Evolutionary conservation across 2,113 vertebrate genomes (phyloP).

Genomic region (Sander lucioperca): DNA sequence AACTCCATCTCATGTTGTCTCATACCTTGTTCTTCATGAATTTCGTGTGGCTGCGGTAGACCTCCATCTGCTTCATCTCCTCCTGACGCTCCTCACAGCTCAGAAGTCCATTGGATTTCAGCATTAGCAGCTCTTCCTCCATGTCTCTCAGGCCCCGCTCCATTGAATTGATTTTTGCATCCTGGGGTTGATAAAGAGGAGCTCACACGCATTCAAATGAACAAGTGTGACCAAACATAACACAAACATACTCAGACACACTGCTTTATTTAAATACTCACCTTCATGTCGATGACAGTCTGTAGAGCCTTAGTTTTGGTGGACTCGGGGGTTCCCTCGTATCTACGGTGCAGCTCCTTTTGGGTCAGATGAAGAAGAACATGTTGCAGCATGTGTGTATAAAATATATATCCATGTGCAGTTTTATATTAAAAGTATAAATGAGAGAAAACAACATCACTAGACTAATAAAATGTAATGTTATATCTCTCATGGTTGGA

Average conservation of each 20-base stretch:
- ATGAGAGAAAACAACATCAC: background rate
- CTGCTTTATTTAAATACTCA: slow-evolving; percentile 58
- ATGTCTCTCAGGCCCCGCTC: slow-evolving; percentile 94
- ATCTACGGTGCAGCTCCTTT: slow-evolving; percentile 95
- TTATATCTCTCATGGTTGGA: background rate
- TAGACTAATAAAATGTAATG: background rate
- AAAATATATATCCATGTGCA: background rate
- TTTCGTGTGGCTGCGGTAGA: slow-evolving; percentile 98
- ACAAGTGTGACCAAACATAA: background rate
- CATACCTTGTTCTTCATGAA: slow-evolving; percentile 99
- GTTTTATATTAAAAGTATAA: slow-evolving; percentile 9
- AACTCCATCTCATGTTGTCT: background rate
- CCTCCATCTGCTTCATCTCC: slow-evolving; percentile 99
- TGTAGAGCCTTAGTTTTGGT: slow-evolving; percentile 99
- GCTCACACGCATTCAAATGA: background rate
- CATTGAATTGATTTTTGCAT: slow-evolving; percentile 97
- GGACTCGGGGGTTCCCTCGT: slow-evolving; percentile 95
- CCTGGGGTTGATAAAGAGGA: slow-evolving; percentile 80
- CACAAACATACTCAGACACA: background rate
- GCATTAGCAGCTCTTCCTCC: slow-evolving; percentile 97
- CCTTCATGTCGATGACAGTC: slow-evolving; percentile 99
- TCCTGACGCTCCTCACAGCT: slow-evolving; percentile 98
- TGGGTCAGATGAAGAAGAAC: slow-evolving; percentile 35
- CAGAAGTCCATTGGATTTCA: slow-evolving; percentile 96
- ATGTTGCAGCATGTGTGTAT: background rate